Evolutionary conservation across 2,888 invertebrate genomes (phyloP), one percentile per base, ranked within the genome.

Genomic region (Morpho helenor): DNA sequence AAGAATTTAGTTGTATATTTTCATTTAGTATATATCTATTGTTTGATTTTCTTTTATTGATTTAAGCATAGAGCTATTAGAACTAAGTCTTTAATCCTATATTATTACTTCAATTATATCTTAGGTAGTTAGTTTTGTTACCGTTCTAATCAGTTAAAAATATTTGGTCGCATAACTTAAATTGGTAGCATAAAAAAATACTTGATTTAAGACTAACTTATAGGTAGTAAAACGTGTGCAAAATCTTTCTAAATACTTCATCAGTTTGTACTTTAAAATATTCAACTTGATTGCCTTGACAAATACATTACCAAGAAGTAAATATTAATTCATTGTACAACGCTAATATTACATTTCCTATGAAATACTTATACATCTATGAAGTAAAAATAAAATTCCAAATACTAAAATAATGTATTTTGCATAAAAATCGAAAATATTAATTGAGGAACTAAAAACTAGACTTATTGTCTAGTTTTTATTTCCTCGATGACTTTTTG

Each of bases 201-300:
- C 31, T 31, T 5, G 2, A 31, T 5, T 16, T 16, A 16, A 16
- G 16, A 16, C 16, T 16, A 16, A 16, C 16, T 16, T 16, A 16
- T 16, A 16, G 16, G 16, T 31, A 31, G 31, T 31, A 31, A 31
- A 31, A 31, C 31, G 31, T 31, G 4, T 3, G 31, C 31, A 31
- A 31, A 31, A 31, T 31, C 31, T 31, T 31, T 31, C 31, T 31
- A 31, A 31, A 39, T 58, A 58, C 46, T 58, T 58, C 46, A 54
- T 49, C 50, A 44, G n/a, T 39, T 46, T 55, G 54, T 59, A 51
- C 55, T 59, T 59, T 59, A 59, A 59, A 59, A 59, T 59, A 59
- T 59, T 50, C 51, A 39, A 46, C 59, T 44, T 31, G 56, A 16
- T 55, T 52, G 40, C 59, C 59, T 59, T 59, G 59, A 47, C 51